Percentiles rank a stretch among this genome's conserved stretches.
phyloP scores from a whole-genome alignment of 2,888 invertebrate species.

The Mimumesa dahlbomi region DNA sequence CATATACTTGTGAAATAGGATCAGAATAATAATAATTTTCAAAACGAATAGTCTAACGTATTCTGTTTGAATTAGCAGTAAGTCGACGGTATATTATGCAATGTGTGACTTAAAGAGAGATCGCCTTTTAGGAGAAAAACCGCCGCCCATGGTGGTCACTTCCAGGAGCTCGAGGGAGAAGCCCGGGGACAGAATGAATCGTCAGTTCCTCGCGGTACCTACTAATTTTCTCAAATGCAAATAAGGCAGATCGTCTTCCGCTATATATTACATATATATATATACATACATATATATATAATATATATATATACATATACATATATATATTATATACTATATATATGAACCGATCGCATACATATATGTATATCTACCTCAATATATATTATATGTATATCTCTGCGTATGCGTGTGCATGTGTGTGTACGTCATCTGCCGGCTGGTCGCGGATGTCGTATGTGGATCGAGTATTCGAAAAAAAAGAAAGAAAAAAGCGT shows the following conservation, averaged over 20 bases:
- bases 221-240: conserved; percentile 61
- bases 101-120: conserved; percentile 60
- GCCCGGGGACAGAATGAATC: conserved; percentile 88
- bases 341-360: conserved; percentile 39
- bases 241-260: conserved; percentile 55
- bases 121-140: conserved; percentile 76
- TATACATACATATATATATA: conserved; percentile 42
- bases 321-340: too few species aligned
- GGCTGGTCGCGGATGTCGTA: conserved; percentile 60
- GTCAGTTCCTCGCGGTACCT: conserved; percentile 94
- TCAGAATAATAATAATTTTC: too few species aligned
- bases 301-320: conserved; percentile 45
- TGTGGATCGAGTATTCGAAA: neutral
- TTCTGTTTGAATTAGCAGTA: conserved; percentile 41
- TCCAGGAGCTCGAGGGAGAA: conserved; percentile 82
- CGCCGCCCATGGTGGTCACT: conserved; percentile 68
- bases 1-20: too few species aligned
- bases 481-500: neutral
- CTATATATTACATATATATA: conserved; percentile 46
- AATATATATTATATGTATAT: conserved; percentile 58
- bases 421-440: conserved; percentile 70
- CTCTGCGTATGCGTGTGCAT: conserved; percentile 75
- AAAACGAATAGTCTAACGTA: neutral
- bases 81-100: conserved; percentile 31
- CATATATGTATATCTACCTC: conserved; percentile 38